Evolutionary conservation across 1,140 invertebrate genomes (phyloP), one percentile per base, ranked within the genome.

Genomic region (Diorhabda carinulata): DNA sequence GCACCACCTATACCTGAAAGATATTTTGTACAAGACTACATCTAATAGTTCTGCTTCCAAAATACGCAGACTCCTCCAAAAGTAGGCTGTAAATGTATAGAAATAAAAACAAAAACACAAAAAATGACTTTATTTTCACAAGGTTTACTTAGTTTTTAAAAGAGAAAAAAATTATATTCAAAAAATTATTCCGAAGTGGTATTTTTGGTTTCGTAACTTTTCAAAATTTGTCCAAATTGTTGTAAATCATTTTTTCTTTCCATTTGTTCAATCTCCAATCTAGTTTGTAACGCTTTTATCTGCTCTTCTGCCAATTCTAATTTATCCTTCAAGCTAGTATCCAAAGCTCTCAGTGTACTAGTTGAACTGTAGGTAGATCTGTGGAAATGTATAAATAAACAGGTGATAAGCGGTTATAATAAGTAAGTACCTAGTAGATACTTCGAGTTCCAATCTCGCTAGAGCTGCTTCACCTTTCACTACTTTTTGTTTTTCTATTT

Each of bases 271-370:
- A 78, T 69, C 69, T 78, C 64, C 56, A 81, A 66, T 70, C 75
- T 66, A 9, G 77, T 77, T 68, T 77, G 63, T 43, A 81, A 71
- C 5, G 74, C 73, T 71, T 79, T 79, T 25, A 80, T 76, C 56
- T 74, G 75, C 71, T 80, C 80, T 72, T 81, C 69, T 4, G 79
- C 78, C 6, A 80, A 57, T 72, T 80, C 77, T 25, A 81, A 67
- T 45, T 78, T 72, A 61, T 75, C 74, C 61, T 73, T 67, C 40
- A 76, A 10, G 44, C 59, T 68, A 6, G 47, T 41, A 56, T 71
- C 68, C 58, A 43, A 43, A 41, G 45, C 5, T 66, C 52, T 63
- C 6, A 65, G 5, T 3, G 64, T 70, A 65, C 40, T 67, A 5
- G 43, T 56, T 41, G 65, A 69, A 42, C 60, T 45, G 3, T 59